These are phyloP conservation scores for Xiphophorus birchmanni DNA, from an alignment of 2,797 vertebrate genomes.

Conservation along the genomic window DNA sequence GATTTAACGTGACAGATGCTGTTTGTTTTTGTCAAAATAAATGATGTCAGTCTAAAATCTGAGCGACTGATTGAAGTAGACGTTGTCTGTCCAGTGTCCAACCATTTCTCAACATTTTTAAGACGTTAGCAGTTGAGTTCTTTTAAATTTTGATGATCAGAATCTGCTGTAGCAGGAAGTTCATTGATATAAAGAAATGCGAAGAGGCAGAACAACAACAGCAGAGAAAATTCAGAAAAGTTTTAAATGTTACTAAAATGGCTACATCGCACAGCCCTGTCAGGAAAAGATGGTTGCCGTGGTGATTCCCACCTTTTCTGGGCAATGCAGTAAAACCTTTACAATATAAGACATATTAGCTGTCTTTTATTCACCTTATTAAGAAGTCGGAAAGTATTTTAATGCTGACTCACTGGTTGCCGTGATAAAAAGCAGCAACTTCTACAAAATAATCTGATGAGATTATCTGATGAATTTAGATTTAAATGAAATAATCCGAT, in stretches of 20 bases:
- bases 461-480: background rate
- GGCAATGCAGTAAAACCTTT: too few relatives aligned
- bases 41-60: constrained; percentile 15
- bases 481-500: background rate
- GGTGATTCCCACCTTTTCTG: too few relatives aligned
- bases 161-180: background rate
- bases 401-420: too few relatives aligned
- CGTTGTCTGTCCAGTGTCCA: too few relatives aligned
- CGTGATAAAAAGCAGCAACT: background rate
- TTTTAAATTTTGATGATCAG: background rate
- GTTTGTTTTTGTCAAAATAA: background rate
- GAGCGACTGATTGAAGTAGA: constrained; percentile 1
- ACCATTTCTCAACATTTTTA: constrained; percentile 11
- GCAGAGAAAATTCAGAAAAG: background rate
- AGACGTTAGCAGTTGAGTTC: background rate
- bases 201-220: background rate
- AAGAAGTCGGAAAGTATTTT: too few relatives aligned
- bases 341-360: too few relatives aligned
- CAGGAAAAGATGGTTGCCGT: too few relatives aligned
- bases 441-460: background rate
- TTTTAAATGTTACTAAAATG: too few relatives aligned
- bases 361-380: too few relatives aligned
- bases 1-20: background rate
- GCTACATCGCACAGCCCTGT: too few relatives aligned
- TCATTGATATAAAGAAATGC: background rate